phyloP scores from a whole-genome alignment of 2,113 vertebrate genomes.

The Tachuris rubrigastra region DNA sequence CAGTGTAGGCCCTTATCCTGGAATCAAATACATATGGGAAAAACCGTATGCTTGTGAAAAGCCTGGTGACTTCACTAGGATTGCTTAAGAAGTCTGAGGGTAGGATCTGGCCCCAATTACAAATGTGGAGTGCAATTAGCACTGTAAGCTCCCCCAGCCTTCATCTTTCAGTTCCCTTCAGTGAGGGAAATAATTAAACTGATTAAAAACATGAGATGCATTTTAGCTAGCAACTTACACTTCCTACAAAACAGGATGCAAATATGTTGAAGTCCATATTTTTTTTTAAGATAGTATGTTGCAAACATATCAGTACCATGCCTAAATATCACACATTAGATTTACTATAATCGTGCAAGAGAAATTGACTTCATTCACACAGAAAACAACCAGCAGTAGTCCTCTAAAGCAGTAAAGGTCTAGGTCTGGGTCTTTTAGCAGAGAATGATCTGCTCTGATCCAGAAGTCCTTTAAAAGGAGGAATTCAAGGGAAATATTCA shows the following conservation, averaged over 20 bases:
- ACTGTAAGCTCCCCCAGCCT: background rate
- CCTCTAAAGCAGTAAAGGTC: background rate
- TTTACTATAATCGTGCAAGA: background rate
- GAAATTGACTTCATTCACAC: background rate
- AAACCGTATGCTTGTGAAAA: conserved; percentile 37
- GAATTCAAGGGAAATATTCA: background rate
- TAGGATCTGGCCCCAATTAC: conserved; percentile 16
- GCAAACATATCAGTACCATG: background rate
- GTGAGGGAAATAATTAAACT: background rate
- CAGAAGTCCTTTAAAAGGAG: background rate
- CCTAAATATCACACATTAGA: background rate
- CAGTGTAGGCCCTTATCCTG: background rate
- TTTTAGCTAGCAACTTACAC: background rate
- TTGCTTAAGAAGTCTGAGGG: conserved; percentile 10
- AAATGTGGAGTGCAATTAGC: background rate
- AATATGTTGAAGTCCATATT: background rate
- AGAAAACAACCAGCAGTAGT: background rate
- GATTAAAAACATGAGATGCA: background rate
- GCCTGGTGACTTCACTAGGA: conserved; percentile 25
- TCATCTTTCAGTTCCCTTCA: background rate
- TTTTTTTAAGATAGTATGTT: background rate
- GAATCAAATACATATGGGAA: background rate
- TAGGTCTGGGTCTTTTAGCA: background rate
- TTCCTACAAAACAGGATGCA: background rate
- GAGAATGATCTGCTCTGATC: conserved; percentile 10